phyloP scores from a whole-genome alignment of 2,797 vertebrate genomes.

The Limnodromus scolopaceus region DNA sequence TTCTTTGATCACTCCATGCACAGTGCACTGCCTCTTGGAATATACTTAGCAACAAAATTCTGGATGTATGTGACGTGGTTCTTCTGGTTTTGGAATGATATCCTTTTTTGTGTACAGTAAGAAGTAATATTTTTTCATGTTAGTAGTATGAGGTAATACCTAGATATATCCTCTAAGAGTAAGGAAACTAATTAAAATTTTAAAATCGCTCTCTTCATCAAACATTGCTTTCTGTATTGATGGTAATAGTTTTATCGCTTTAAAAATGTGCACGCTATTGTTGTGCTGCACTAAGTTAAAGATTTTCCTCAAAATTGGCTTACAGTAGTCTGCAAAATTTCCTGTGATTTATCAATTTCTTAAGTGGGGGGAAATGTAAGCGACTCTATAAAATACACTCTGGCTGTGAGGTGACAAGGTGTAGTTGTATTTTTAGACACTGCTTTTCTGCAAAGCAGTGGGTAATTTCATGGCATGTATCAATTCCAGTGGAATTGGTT shows the following conservation, averaged over 20 bases:
- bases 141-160: neutral
- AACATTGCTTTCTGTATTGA: neutral
- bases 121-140: neutral
- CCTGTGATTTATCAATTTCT: neutral
- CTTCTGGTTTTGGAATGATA: slow-evolving; percentile 99
- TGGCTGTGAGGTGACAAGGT: neutral
- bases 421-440: neutral
- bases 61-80: slow-evolving; percentile 99
- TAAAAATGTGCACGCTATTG: neutral
- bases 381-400: neutral
- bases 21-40: slow-evolving; percentile 96
- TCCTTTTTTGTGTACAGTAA: slow-evolving; percentile 80
- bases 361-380: neutral
- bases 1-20: slow-evolving; percentile 99
- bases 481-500: neutral
- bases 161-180: neutral
- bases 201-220: neutral
- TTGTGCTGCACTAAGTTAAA: neutral
- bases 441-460: neutral
- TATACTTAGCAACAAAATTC: slow-evolving; percentile 99
- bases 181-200: neutral
- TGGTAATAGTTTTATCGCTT: neutral
- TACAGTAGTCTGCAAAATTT: neutral
- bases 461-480: neutral
- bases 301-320: neutral